Evolutionary conservation across 2,888 invertebrate species (phyloP).

Genomic region (Amphipyra berbera): DNA sequence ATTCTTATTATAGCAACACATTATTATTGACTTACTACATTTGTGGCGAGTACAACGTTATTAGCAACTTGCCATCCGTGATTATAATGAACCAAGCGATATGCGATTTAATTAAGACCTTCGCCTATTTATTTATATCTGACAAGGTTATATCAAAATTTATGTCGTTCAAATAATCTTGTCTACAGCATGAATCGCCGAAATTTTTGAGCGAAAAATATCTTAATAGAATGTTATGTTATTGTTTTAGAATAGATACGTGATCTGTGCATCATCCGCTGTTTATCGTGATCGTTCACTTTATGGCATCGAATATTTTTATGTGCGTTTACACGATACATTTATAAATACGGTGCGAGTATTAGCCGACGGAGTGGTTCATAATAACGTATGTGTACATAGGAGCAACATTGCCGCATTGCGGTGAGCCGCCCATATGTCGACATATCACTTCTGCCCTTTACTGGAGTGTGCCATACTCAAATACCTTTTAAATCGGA

Average conservation of each 20-base stretch:
- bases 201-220: neutral
- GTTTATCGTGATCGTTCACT: slow-evolving; percentile 37
- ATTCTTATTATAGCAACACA: slow-evolving; percentile 50
- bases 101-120: slow-evolving; percentile 30
- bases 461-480: slow-evolving; percentile 72
- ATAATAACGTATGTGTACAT: slow-evolving; percentile 82
- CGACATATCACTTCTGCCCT: slow-evolving; percentile 87
- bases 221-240: slow-evolving; percentile 8
- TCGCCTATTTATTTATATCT: slow-evolving; percentile 44
- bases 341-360: slow-evolving; percentile 75
- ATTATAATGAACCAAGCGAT: slow-evolving; percentile 15
- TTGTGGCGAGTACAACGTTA: slow-evolving; percentile 29
- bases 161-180: slow-evolving; percentile 21
- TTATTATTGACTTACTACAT: slow-evolving; percentile 48
- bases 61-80: slow-evolving; percentile 22
- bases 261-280: slow-evolving; percentile 39
- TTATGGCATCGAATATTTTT: slow-evolving; percentile 49
- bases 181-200: neutral
- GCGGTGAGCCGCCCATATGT: slow-evolving; percentile 85
- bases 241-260: slow-evolving; percentile 27
- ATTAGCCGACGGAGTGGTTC: slow-evolving; percentile 78
- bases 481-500: slow-evolving; percentile 70
- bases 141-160: slow-evolving; percentile 39
- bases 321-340: slow-evolving; percentile 50
- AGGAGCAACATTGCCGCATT: slow-evolving; percentile 86